Base-by-base conservation (phyloP, 2,797 vertebrate genomes). In the Tinamus major region DNA sequence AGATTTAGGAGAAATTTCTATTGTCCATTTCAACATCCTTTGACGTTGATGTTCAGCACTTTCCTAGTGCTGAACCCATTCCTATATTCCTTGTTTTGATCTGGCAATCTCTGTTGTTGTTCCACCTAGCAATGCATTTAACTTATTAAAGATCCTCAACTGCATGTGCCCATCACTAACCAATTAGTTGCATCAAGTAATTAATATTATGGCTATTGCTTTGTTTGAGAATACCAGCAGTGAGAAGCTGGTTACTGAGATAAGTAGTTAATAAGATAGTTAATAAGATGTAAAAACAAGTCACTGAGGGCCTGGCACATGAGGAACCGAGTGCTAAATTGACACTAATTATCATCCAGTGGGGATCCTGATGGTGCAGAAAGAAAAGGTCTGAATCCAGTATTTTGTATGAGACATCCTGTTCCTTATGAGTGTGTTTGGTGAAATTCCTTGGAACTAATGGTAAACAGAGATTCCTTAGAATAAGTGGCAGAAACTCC, bases 131-230 rank as follows among this genome's bases (percentile, higher is more conserved):
- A 71, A 64, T 55, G 58, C 14, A 62, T 82, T 92, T 68, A 72
- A 74, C 48, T 37, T 79, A 44, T 35, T 79, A 77, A 62, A 81
- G 63, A 84, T 74, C 39, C 31, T 19, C n/a, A 77, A 0, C 31
- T 78, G 78, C 39, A 53, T 77, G 51, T 84, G 42, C 21, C 49
- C 55, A 84, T 79, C 85, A 56, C 46, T 81, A 72, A 85, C 83
- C n/a, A 78, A 87, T 78, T 80, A 93, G 67, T 63, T 87, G 41
- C 55, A n/a, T 55, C 46, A 58, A 78, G 44, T 79, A 80, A 91
- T 79, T 91, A 46, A 91, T 72, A 68, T 62, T 65, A 44, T 10
- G 80, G 41, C 27, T 67, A 14, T n/a, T 65, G 31, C 56, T 65
- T 27, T 2, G 7, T 65, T 67, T 53, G 10, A 93, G 46, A 55